Evolutionary conservation across 2,113 vertebrate species (phyloP).

Genomic region (Platysternon megacephalum): DNA sequence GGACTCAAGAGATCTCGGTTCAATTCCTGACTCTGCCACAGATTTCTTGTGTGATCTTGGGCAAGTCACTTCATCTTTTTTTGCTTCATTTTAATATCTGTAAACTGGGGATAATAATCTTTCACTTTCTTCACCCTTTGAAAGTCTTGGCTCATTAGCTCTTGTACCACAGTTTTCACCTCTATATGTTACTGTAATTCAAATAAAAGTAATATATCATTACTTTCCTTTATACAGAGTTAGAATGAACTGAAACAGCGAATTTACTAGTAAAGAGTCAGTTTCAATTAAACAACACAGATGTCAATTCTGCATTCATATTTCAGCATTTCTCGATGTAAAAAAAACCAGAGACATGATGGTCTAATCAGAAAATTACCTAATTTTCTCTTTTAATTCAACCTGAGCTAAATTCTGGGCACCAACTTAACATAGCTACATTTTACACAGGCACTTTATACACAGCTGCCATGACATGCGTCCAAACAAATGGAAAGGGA

Average conservation of each 20-base stretch:
- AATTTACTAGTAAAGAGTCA: conserved; percentile 7
- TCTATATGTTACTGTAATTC: not conserved
- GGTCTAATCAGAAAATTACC: not conserved
- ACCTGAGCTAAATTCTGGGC: not conserved
- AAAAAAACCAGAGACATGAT: not conserved
- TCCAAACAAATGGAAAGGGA: not conserved
- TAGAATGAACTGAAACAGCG: conserved; percentile 28
- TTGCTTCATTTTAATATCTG: not conserved
- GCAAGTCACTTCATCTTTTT: not conserved
- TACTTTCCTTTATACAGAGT: not conserved
- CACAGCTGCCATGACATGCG: not conserved
- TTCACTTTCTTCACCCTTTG: not conserved
- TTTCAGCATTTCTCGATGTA: not conserved
- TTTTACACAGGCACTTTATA: not conserved
- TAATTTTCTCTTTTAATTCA: not conserved
- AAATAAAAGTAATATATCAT: conserved; percentile 3
- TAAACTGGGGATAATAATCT: not conserved
- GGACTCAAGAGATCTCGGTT: not conserved
- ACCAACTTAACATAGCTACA: not conserved
- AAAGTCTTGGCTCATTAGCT: not conserved
- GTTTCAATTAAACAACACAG: conserved; percentile 47
- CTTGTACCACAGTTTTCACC: not conserved
- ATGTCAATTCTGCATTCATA: conserved; percentile 13
- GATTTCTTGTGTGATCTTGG: not conserved
- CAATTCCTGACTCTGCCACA: not conserved